Evolutionary conservation across 2,888 invertebrate genomes (phyloP), one percentile per base, ranked within the genome.

Genomic region (Mesopsocus fuscifrons): DNA sequence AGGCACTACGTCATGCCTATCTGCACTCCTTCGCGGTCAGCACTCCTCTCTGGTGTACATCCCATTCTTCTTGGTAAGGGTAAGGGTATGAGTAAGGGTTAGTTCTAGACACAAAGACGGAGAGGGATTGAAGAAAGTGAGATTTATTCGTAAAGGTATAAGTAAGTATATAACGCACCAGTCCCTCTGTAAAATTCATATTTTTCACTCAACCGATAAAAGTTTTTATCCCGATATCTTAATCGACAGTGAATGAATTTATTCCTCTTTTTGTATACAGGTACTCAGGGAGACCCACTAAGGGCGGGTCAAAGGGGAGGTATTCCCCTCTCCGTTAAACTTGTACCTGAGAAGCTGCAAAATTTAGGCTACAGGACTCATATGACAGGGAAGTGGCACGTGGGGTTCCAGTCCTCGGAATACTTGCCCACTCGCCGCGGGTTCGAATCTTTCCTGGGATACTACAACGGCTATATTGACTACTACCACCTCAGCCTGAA

Each of bases 331-430:
- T 50, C 59, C n/a, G 72, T 74, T 47, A 75, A 69, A 46, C 59
- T 83, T 1, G 60, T 88, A 50, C 80, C 88, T 0, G 67, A 81
- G 59, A 69, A 76, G 47, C 64, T 83, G 43, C 62, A 59, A 49
- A 59, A 64, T 16, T 55, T 66, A 3, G 85, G 83, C 1, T 92
- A 91, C 60, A 60, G 65, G 5, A 87, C 87, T 0, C 77, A 84
- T 57, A 67, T 85, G 21, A 71, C 92, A 9, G 92, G 92, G 16
- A 92, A 92, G 65, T 92, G 91, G 91, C 80, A 83, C 57, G 69
- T 91, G 46, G 91, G 91, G 2, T 83, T 76, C 65, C 76, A 73
- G 48, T 66, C 68, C 43, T 65, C 67, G 43, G 74, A 74, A 50
- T 83, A 72, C 56, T 71, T 80, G 2, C 87, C 85, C 0, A 72